Evolutionary conservation across 2,888 invertebrate species (phyloP).

Genomic region (Drosophila fungiperda): DNA sequence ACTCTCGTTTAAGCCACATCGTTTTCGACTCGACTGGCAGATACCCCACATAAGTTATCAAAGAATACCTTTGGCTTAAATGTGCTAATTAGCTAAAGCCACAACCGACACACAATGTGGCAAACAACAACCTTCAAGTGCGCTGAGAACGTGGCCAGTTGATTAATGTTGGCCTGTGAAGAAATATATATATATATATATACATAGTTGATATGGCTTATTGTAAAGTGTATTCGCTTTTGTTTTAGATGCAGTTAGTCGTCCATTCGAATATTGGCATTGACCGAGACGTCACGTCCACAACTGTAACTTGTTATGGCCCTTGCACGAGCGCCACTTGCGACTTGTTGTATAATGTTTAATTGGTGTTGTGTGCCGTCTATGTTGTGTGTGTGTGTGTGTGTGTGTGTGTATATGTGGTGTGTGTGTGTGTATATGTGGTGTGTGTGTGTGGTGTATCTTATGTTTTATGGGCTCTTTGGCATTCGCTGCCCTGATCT

Average conservation of each 20-base stretch:
- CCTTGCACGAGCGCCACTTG: slow-evolving; percentile 28
- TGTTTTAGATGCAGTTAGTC: slow-evolving; percentile 38
- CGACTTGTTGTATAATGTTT: slow-evolving; percentile 54
- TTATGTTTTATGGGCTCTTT: slow-evolving; percentile 36
- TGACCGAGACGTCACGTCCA: slow-evolving; percentile 56
- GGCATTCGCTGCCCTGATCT: slow-evolving; percentile 39
- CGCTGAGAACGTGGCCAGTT: slow-evolving; percentile 50
- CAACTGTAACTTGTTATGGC: slow-evolving; percentile 50
- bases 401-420: background rate
- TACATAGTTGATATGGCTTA: background rate
- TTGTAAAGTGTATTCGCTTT: slow-evolving; percentile 19
- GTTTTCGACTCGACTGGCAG: slow-evolving; percentile 3
- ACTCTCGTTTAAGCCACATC: slow-evolving; percentile 1
- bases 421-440: background rate
- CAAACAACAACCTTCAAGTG: slow-evolving; percentile 42
- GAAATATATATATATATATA: background rate
- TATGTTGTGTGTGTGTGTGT: background rate
- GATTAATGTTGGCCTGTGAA: slow-evolving; percentile 55
- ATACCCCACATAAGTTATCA: slow-evolving; percentile 14
- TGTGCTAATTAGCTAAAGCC: slow-evolving; percentile 48
- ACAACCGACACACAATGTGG: slow-evolving; percentile 30
- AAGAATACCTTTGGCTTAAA: slow-evolving; percentile 34
- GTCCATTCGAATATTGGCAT: slow-evolving; percentile 43
- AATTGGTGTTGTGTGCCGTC: slow-evolving; percentile 38
- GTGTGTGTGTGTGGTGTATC: background rate